phyloP scores from a whole-genome alignment of 2,113 vertebrate genomes.

The Camelus dromedarius region DNA sequence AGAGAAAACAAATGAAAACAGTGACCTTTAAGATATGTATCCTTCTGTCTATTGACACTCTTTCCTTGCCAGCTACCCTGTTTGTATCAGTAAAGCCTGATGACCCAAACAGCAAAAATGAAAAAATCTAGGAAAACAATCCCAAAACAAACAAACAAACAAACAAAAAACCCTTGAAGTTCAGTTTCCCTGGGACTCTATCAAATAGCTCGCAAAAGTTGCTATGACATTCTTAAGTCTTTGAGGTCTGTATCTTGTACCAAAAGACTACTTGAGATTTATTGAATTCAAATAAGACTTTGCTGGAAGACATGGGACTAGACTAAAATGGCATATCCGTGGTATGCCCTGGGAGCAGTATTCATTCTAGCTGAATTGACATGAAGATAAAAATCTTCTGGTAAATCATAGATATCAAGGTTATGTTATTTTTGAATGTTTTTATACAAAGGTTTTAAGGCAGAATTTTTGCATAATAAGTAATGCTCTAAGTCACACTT shows the following conservation, averaged over 20 bases:
- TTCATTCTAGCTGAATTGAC: background rate
- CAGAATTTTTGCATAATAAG: background rate
- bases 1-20: slow-evolving; percentile 29
- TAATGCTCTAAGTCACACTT: background rate
- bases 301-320: background rate
- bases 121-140: background rate
- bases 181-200: background rate
- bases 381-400: slow-evolving; percentile 40
- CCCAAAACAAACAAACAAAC: no score
- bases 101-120: background rate
- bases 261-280: slow-evolving; percentile 53
- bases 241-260: slow-evolving; percentile 36
- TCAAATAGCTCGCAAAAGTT: slow-evolving; percentile 18
- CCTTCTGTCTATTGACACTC: background rate
- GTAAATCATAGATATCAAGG: background rate
- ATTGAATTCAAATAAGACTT: slow-evolving; percentile 47
- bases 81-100: background rate
- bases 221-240: slow-evolving; percentile 26
- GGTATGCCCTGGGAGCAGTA: background rate
- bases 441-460: background rate
- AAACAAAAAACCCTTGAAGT: background rate
- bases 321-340: background rate
- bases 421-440: slow-evolving; percentile 1
- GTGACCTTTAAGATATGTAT: slow-evolving; percentile 51
- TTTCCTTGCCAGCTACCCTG: background rate